A percentile compares a stretch with the other conserved stretches of the same genome.
Evolutionary conservation across 2,113 vertebrate species (phyloP).

Genomic region (Herpetotheres cachinnans): DNA sequence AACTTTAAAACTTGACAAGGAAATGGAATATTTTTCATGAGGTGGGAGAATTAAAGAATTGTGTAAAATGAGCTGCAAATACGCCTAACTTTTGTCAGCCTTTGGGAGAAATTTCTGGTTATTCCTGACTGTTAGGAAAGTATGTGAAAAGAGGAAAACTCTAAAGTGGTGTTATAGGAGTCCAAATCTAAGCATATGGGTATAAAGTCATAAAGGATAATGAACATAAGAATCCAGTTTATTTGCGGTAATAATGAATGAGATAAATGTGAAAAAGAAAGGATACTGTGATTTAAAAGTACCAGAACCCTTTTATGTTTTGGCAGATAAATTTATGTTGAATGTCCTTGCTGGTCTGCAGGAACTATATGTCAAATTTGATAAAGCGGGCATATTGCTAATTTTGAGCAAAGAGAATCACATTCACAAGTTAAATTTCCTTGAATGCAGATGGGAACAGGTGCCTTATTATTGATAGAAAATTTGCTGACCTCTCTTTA

Average conservation of each 20-base stretch:
- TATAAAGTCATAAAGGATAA: neutral
- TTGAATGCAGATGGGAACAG: neutral
- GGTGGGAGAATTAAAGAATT: neutral
- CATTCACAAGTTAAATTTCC: neutral
- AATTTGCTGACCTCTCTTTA: neutral
- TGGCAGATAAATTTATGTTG: neutral
- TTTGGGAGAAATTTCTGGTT: neutral
- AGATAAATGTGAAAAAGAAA: neutral
- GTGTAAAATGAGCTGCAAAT: neutral
- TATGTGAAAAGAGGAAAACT: neutral
- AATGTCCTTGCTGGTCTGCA: neutral
- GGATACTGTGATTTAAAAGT: neutral
- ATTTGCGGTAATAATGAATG: neutral
- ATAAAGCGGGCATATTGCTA: neutral
- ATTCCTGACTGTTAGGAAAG: neutral
- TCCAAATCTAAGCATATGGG: neutral
- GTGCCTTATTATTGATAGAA: neutral
- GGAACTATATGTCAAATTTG: neutral
- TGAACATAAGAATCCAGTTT: neutral
- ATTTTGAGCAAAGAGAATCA: neutral
- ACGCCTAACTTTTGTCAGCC: neutral
- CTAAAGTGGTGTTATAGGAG: neutral
- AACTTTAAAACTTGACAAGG: neutral
- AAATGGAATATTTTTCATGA: neutral
- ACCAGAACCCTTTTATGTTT: neutral